Percentiles rank a stretch among this genome's conserved stretches.
Conservation (phyloP, 2,113 vertebrate species). For the Prunella himalayana region DNA sequence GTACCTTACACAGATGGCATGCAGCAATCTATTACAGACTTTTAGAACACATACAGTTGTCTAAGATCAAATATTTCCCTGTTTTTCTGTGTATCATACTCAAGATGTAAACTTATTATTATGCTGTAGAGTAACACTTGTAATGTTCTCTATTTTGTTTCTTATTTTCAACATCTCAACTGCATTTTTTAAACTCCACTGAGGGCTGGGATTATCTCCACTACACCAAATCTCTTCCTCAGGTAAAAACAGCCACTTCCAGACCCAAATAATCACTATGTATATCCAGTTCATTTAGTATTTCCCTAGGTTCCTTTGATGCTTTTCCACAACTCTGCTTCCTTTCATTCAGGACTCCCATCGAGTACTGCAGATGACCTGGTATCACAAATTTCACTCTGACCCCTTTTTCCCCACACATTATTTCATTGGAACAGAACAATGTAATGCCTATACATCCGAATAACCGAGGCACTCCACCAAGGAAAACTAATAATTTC, state of each 20-base stretch:
- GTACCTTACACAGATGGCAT: background rate
- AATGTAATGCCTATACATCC: background rate
- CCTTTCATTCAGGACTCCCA: background rate
- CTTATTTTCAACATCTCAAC: background rate
- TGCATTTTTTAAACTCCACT: background rate
- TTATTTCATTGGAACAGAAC: background rate
- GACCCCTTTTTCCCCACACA: accelerated
- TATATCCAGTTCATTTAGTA: background rate
- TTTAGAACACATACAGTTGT: background rate
- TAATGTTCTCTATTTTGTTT: background rate
- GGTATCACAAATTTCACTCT: background rate
- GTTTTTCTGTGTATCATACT: background rate
- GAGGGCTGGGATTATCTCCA: background rate
- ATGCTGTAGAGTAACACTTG: background rate
- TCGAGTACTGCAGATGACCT: background rate
- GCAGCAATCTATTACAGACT: background rate
- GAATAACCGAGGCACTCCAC: background rate
- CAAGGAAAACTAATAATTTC: background rate
- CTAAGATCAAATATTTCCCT: background rate
- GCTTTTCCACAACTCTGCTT: background rate
- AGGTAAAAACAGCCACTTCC: background rate
- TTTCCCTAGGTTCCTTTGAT: background rate
- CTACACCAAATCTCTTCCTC: background rate
- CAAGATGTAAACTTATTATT: background rate
- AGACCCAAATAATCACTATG: background rate